Conservation (phyloP, 2,797 vertebrate genomes). For the Hemitrygon akajei region DNA sequence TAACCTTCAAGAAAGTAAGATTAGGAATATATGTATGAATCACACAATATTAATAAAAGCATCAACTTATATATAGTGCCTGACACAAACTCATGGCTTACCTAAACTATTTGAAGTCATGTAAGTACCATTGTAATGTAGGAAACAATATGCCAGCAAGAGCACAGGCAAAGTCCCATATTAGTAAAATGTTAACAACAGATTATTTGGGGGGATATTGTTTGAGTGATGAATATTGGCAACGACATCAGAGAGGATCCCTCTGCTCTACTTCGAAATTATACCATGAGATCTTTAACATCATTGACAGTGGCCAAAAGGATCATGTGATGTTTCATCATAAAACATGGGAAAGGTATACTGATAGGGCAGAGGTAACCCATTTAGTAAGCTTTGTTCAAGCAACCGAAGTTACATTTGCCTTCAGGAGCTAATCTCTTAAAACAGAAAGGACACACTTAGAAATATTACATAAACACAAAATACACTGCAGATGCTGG, state of each 20-base stretch:
- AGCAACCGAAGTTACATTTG: neutral
- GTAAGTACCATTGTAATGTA: neutral
- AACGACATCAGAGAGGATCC: neutral
- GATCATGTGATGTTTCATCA: neutral
- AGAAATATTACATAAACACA: too few species aligned
- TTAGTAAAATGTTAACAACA: neutral
- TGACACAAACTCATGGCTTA: constrained; percentile 28
- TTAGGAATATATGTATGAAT: constrained; percentile 25
- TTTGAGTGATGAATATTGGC: neutral
- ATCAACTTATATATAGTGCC: neutral
- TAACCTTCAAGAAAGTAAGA: constrained; percentile 59
- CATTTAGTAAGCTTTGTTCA: neutral
- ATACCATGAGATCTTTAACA: neutral
- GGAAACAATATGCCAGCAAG: neutral
- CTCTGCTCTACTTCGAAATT: neutral
- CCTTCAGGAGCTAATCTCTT: neutral
- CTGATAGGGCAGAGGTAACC: too few species aligned
- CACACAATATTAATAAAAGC: neutral
- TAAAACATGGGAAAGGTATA: neutral
- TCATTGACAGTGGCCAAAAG: too few species aligned
- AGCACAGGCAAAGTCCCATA: neutral
- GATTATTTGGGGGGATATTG: neutral
- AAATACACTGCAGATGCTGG: too few species aligned
- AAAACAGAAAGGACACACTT: neutral
- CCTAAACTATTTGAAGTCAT: neutral